Evolutionary conservation across 2,797 vertebrate species (phyloP), one percentile per base, ranked within the genome.

Genomic region (Melanogrammus aeglefinus): DNA sequence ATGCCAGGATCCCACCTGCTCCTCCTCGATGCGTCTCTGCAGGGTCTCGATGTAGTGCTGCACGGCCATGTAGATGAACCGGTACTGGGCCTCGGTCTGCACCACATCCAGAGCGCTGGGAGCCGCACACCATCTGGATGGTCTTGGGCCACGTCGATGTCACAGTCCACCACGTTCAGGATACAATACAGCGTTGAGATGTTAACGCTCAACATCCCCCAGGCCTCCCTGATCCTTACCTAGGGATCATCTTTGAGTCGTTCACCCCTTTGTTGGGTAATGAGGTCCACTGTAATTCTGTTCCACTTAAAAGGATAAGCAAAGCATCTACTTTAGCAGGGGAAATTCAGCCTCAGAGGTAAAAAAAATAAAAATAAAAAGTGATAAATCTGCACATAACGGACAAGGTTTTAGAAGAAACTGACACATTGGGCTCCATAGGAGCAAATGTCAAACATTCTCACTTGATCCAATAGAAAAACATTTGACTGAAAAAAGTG

Each of bases 11-110:
- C 21, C 6, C 63, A 99, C 97, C 97, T 98, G 98, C 75, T 99
- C 97, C 86, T 99, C 98, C 85, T 97, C 96, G 31, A 98, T 97
- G 88, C 98, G 95, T 87, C 97, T 94, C 94, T 99, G 98, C 82
- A 99, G 88, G 0, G 97, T 99, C 84, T 99, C 97, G n/a, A 99
- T 99, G 88, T 99, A 99, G 90, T 99, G 98, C 94, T 99, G 97
- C 13, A 99, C 97, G 0, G 98, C 97, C 97, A 97, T 99, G 84
- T 99, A 99, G 86, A 99, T 99, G 89, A 99, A 99, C 2, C 97
- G 93, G 94, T 99, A 99, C 91, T 99, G 97, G 0, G 98, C 98
- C 89, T 99, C 98, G 0, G 98, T 99, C 94, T 99, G 98, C 80
- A 99, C 98, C 98, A 99, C 99, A n/a, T 80, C 98, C 98, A 66